Base-by-base conservation (phyloP, 2,888 invertebrate species). In the Acanthosepion pharaonis region DNA sequence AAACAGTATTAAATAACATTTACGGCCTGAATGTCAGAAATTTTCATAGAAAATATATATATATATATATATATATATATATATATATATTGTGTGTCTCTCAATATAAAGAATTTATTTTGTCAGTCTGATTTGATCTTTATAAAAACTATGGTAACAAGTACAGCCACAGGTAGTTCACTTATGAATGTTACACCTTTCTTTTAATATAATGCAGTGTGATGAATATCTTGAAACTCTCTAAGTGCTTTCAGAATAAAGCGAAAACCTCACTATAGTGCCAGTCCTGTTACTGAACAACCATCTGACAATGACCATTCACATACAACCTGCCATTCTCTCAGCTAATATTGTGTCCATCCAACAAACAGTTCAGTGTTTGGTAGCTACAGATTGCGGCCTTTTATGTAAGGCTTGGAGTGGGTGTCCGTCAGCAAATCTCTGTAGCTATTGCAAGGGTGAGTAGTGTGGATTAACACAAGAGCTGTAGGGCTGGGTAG, bases 371-470 rank as follows among this genome's bases (percentile, higher is more conserved):
- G n/a, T 15, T 33, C 78, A 3, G n/a, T 78, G 78, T 18, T 78
- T 78, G 78, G 78, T 78, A 78, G 78, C 78, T 15, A 78, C 33
- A 78, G 78, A 78, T 78, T 78, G 78, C 33, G 78, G n/a, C n/a
- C 33, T 78, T 78, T 78, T 23, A 25, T n/a, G n/a, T n/a, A n/a
- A 11, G 78, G 78, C 0, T 5, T 78, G n/a, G 78, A 78, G 33
- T n/a, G 78, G 78, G 78, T 78, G 78, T 78, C 15, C 6, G 5
- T 78, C 78, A 33, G 78, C 18, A 78, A 78, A 78, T 78, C 78
- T 78, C n/a, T 78, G 78, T 78, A n/a, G n/a, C 78, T 78, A 78
- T 78, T 78, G 33, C n/a, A 78, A 78, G 78, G n/a, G 78, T n/a
- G 78, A 78, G 78, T 33, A n/a, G 78, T 78, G 78, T 78, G 78